phyloP scores from a whole-genome alignment of 2,888 invertebrate genomes.

The Syrista parreyssii region DNA sequence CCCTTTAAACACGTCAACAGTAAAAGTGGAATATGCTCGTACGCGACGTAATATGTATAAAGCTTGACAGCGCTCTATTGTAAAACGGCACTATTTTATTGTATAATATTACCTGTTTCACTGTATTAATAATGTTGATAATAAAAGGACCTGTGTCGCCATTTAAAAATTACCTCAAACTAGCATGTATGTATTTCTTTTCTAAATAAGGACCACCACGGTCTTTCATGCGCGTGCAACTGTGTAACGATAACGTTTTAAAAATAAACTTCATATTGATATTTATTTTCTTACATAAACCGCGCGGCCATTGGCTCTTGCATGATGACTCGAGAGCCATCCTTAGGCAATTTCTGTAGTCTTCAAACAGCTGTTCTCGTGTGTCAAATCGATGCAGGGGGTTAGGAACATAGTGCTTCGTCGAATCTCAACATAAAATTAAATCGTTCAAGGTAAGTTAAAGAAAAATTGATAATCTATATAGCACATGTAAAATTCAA shows the following conservation, averaged over 20 bases:
- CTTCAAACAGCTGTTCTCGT: constrained; percentile 52
- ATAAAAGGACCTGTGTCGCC: constrained; percentile 43
- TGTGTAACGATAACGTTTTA: neutral
- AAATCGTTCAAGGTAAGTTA: neutral
- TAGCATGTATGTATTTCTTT: neutral
- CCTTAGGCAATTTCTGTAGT: neutral
- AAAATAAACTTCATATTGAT: neutral
- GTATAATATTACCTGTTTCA: constrained; percentile 59
- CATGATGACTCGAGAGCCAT: neutral
- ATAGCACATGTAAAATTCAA: neutral
- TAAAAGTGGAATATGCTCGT: constrained; percentile 9
- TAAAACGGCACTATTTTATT: constrained; percentile 60
- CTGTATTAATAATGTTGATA: constrained; percentile 62
- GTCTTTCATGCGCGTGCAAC: neutral
- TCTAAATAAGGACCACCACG: neutral
- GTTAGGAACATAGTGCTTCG: constrained; percentile 32
- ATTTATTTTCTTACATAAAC: neutral
- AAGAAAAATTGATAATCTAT: neutral
- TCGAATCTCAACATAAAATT: neutral
- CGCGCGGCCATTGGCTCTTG: neutral
- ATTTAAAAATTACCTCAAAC: neutral
- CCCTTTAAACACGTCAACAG: constrained; percentile 55
- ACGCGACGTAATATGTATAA: constrained; percentile 44
- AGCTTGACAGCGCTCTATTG: constrained; percentile 47
- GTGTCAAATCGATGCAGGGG: constrained; percentile 58